These are phyloP conservation scores for Tricholauxania praeusta DNA, from an alignment of 2,888 invertebrate species.

Conservation along the genomic window DNA sequence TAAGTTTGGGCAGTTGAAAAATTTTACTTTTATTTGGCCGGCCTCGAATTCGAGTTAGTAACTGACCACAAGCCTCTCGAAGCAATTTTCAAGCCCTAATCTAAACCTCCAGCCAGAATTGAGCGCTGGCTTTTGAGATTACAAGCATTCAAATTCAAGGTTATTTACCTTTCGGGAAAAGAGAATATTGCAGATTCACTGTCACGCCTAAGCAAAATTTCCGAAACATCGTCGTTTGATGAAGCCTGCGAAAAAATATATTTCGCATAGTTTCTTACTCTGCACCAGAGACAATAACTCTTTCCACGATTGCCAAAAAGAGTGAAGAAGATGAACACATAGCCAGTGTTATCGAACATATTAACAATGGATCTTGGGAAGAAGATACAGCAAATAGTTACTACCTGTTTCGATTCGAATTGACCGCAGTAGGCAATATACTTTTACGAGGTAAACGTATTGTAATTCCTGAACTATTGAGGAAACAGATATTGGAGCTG, in stretches of 20 bases:
- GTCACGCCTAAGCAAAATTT: background rate
- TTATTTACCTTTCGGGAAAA: background rate
- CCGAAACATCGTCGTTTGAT: background rate
- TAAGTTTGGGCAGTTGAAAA: conserved; percentile 43
- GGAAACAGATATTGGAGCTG: conserved; percentile 29
- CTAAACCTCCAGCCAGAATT: conserved; percentile 34
- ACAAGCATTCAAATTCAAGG: conserved; percentile 28
- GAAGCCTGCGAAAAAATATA: conserved; percentile 21
- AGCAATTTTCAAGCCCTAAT: conserved; percentile 30
- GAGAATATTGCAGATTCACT: conserved; percentile 11
- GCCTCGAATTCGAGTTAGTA: conserved; percentile 24
- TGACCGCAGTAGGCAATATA: conserved; percentile 38
- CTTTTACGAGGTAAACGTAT: conserved; percentile 37
- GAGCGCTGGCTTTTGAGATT: conserved; percentile 38
- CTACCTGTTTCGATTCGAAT: conserved; percentile 34
- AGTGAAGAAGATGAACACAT: conserved; percentile 34
- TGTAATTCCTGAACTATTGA: conserved; percentile 33
- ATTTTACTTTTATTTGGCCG: conserved; percentile 45
- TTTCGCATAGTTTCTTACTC: conserved; percentile 28
- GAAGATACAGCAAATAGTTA: conserved; percentile 28
- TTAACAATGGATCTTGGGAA: conserved; percentile 36
- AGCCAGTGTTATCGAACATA: conserved; percentile 30
- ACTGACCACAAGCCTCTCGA: conserved; percentile 22
- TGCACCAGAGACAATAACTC: conserved; percentile 30
- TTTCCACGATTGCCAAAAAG: conserved; percentile 34